A percentile compares a stretch with the other conserved stretches of the same genome.
These are phyloP conservation scores for Ischnura elegans DNA, from an alignment of 2,888 invertebrate species.

Conservation along the genomic window DNA sequence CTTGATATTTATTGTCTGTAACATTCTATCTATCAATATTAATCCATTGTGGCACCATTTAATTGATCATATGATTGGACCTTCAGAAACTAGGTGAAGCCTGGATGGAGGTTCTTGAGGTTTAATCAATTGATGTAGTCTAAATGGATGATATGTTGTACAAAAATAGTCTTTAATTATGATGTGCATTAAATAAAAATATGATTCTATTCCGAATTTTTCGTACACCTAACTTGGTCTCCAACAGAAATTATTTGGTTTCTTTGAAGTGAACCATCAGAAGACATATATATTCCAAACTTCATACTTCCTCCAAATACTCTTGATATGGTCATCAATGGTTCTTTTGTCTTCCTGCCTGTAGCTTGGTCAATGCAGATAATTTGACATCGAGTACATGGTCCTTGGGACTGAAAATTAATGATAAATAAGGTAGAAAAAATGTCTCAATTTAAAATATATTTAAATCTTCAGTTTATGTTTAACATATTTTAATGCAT, in stretches of 20 bases:
- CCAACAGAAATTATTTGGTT: slow-evolving; percentile 69
- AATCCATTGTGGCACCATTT: background rate
- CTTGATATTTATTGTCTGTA: background rate
- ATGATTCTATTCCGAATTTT: background rate
- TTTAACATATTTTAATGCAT: no score
- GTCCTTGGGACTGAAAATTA: slow-evolving; percentile 84
- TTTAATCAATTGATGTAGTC: background rate
- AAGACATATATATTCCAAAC: slow-evolving; percentile 88
- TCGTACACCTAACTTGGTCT: slow-evolving; percentile 68
- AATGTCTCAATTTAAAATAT: background rate
- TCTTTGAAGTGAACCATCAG: background rate
- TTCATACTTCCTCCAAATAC: slow-evolving; percentile 87
- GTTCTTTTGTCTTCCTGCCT: slow-evolving; percentile 89
- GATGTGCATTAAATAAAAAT: slow-evolving; percentile 69
- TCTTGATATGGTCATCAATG: slow-evolving; percentile 86
- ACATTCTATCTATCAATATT: background rate
- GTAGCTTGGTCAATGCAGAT: slow-evolving; percentile 95
- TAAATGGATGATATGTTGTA: background rate
- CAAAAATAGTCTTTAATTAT: background rate
- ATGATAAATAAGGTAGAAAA: background rate
- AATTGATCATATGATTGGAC: slow-evolving; percentile 40
- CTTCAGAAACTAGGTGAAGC: slow-evolving; percentile 1
- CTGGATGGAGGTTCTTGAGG: slow-evolving; percentile 37
- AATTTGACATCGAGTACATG: slow-evolving; percentile 96
- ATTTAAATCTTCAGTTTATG: no score